Evolutionary conservation across 2,797 vertebrate species (phyloP).

Genomic region (Ctenopoma kingsleyae): DNA sequence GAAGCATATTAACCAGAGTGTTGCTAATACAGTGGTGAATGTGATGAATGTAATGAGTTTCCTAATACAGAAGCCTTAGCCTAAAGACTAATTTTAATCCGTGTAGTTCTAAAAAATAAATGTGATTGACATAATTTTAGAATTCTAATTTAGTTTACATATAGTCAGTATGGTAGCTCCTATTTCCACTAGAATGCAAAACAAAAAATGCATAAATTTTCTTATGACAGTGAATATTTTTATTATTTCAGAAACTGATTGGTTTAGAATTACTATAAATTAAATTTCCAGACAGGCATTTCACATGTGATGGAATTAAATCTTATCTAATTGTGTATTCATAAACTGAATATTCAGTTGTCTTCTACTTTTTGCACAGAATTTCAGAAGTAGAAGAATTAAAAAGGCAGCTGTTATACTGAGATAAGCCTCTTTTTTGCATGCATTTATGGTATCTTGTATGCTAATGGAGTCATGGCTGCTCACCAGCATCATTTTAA

Average conservation of each 20-base stretch:
- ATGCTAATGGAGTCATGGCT: slow-evolving; percentile 66
- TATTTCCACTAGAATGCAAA: neutral
- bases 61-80: neutral
- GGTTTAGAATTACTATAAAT: slow-evolving; percentile 27
- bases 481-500: slow-evolving; percentile 39
- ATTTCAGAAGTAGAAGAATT: slow-evolving; percentile 71
- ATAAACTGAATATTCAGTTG: slow-evolving; percentile 48
- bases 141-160: slow-evolving; percentile 5
- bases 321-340: slow-evolving; percentile 51
- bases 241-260: slow-evolving; percentile 44
- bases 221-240: slow-evolving; percentile 14
- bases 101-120: slow-evolving; percentile 10
- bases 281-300: slow-evolving; percentile 22
- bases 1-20: neutral
- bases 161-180: neutral
- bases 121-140: neutral
- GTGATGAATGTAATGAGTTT: neutral
- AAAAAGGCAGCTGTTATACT: slow-evolving; percentile 74
- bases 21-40: neutral
- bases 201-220: slow-evolving; percentile 10
- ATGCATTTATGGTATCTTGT: slow-evolving; percentile 47
- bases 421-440: slow-evolving; percentile 68
- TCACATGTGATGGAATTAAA: slow-evolving; percentile 25
- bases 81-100: slow-evolving; percentile 6
- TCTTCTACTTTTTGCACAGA: slow-evolving; percentile 32